A percentile compares a stretch with the other conserved stretches of the same genome.
phyloP scores from a whole-genome alignment of 2,797 vertebrate species.

The Echiichthys vipera region DNA sequence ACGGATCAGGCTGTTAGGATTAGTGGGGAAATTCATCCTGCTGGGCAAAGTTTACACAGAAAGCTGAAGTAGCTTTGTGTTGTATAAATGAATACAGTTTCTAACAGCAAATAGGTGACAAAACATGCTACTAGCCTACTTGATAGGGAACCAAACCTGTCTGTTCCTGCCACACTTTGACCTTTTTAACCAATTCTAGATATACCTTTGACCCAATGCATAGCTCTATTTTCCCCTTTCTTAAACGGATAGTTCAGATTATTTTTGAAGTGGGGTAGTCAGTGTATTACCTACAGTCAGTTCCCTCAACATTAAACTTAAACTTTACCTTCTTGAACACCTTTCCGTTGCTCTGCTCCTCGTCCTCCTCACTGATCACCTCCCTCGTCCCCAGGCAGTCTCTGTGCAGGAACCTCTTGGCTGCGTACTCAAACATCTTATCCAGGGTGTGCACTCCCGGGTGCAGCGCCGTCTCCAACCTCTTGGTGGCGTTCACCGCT shows the following conservation, averaged over 20 bases:
- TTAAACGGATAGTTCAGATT: too few species aligned
- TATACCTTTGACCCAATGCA: neutral
- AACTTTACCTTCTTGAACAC: slow-evolving; percentile 95
- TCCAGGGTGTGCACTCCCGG: slow-evolving; percentile 92
- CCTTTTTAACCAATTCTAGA: neutral
- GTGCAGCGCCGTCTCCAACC: slow-evolving; percentile 85
- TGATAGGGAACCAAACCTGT: neutral
- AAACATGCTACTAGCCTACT: neutral
- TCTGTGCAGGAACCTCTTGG: slow-evolving; percentile 84
- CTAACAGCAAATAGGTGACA: neutral
- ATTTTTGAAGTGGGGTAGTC: too few species aligned
- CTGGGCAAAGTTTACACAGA: neutral
- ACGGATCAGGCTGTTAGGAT: slow-evolving; percentile 60
- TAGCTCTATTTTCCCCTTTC: neutral
- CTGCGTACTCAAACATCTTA: slow-evolving; percentile 89
- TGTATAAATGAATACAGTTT: neutral
- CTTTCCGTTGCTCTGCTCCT: slow-evolving; percentile 91
- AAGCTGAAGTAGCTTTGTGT: neutral
- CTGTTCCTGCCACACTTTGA: neutral
- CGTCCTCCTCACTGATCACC: slow-evolving; percentile 93
- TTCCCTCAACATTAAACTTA: too few species aligned
- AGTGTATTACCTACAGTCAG: too few species aligned
- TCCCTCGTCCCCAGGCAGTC: slow-evolving; percentile 92
- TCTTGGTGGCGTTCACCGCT: slow-evolving; percentile 84
- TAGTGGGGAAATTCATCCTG: slow-evolving; percentile 37